Base-by-base conservation (phyloP, 2,113 vertebrate species). In the Phocoena phocoena region DNA sequence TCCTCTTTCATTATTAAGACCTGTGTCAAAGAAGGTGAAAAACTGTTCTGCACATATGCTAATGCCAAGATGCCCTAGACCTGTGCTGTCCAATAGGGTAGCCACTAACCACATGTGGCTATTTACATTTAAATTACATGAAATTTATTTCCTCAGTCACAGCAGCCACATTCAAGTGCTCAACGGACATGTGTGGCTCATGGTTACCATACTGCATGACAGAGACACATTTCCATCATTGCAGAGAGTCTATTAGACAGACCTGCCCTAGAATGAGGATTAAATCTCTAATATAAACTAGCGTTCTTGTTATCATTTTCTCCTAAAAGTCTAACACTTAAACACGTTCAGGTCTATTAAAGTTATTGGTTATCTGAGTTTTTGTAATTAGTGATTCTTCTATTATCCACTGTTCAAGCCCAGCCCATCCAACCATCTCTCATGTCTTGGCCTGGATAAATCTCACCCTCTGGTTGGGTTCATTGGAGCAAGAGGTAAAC, bases 401-500 rank as follows among this genome's bases (percentile, higher is more conserved):
- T 38, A 14, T 17, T 86, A 31, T 28, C 38, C 31, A 68, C 7
- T 73, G 25, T 93, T 94, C 23, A 44, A 95, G 95, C 14, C 50
- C 55, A 73, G 95, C 14, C 50, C 55, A 73, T 77, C 21, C 55
- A 58, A 70, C 23, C 41, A 87, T 41, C 13, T 50, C 74, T 55
- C 1, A 67, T 73, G 47, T 50, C 53, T 14, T 33, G 62, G 36
- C 17, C 12, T 77, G 9, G 26, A 33, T n/a, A 55, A 67, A 31
- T 8, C 33, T 90, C 20, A n/a, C 23, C 28, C 47, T 36, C 0
- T 23, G 21, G 41, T 0, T 85, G 26, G 6, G 15, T 55, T 60
- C 70, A 70, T 4, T 8, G 33, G 21, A 15, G 15, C 36, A 74
- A 3, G 96, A 17, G 31, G 65, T 28, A 47, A 95, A 99, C 99